Conservation (phyloP, 2,113 vertebrate species). For the Vulpes ferrilata region DNA sequence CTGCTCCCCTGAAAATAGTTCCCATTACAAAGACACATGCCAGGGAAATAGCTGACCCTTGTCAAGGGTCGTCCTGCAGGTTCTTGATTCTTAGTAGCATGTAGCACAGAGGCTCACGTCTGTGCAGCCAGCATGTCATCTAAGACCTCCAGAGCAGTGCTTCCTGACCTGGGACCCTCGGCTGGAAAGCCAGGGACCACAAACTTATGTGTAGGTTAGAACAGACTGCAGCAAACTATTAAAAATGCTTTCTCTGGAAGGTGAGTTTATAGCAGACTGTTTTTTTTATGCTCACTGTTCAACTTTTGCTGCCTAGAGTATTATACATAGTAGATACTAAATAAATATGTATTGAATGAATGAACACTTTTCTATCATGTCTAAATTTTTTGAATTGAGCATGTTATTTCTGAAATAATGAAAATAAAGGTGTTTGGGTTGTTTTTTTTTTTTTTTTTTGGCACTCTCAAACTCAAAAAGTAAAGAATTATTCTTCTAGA, state of each 20-base stretch:
- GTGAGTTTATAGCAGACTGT: neutral
- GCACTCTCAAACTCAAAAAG: neutral
- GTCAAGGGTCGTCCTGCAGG: neutral
- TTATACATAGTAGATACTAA: neutral
- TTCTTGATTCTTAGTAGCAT: neutral
- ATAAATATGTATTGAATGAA: conserved; percentile 27
- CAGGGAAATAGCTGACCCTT: neutral
- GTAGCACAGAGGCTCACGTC: neutral
- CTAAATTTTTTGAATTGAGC: neutral
- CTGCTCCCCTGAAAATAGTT: neutral
- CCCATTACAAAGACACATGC: neutral
- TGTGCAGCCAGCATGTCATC: neutral
- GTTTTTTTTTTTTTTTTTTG: neutral
- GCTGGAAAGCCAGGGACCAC: neutral
- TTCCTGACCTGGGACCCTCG: neutral
- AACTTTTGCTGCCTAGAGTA: neutral
- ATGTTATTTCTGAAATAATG: conserved; percentile 32
- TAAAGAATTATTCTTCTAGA: conserved; percentile 17
- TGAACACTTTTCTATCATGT: conserved; percentile 16
- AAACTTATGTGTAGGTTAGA: neutral
- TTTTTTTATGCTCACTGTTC: neutral
- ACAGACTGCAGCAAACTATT: neutral
- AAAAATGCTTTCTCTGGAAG: conserved; percentile 9
- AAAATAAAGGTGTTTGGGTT: neutral
- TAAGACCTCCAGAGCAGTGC: neutral